These are phyloP conservation scores for Acromyrmex charruanus DNA, from an alignment of 1,140 invertebrate genomes.

Conservation along the genomic window DNA sequence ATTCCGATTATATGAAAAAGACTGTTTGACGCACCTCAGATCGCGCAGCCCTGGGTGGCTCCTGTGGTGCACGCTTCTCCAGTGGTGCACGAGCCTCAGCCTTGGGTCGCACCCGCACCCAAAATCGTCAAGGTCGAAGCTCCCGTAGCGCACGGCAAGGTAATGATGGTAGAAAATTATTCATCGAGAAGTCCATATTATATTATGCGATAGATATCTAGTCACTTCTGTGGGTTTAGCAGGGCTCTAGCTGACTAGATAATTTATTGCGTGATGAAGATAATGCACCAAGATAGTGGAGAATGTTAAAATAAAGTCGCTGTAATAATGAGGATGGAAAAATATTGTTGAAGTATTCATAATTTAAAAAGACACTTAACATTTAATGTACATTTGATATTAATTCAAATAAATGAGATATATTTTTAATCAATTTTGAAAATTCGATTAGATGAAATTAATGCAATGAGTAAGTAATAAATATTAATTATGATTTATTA, in stretches of 20 bases:
- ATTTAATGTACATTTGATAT: not conserved
- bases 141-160: conserved; percentile 44
- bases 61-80: conserved; percentile 54
- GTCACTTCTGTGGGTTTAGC: not conserved
- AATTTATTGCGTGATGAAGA: conserved; percentile 12
- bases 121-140: conserved; percentile 52
- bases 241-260: not conserved
- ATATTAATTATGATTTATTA: not conserved
- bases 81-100: conserved; percentile 31
- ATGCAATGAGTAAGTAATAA: not conserved
- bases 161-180: not conserved
- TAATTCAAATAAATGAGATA: not conserved
- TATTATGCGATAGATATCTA: not conserved
- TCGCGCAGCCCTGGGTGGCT: conserved; percentile 35
- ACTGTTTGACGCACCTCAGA: conserved; percentile 49
- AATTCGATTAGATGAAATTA: not conserved
- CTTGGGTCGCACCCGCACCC: conserved; percentile 29
- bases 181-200: not conserved
- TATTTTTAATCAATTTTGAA: not conserved
- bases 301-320: not conserved
- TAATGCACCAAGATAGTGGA: not conserved
- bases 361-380: not conserved
- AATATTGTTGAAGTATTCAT: not conserved
- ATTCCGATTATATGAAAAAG: conserved; percentile 30
- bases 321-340: not conserved